These are phyloP conservation scores for Notechis scutatus DNA, from an alignment of 2,113 vertebrate species.

Conservation along the genomic window DNA sequence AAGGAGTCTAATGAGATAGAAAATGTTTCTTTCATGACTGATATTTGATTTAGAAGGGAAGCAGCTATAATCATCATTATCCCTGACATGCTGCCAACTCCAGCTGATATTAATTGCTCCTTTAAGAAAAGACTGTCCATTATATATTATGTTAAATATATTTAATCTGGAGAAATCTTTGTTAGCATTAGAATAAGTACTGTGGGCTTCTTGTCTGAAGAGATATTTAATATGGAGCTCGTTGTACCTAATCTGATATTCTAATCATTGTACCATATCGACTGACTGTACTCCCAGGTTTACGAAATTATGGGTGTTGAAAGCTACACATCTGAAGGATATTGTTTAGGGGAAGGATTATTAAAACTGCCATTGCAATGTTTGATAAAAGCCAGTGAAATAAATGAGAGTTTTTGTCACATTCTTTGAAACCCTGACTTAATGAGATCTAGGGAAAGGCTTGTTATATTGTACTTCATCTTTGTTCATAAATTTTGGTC, in stretches of 20 bases:
- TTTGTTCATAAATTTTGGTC: background rate
- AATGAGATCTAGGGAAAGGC: background rate
- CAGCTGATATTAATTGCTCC: background rate
- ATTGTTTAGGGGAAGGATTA: background rate
- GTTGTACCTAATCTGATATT: background rate
- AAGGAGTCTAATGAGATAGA: background rate
- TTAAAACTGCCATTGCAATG: background rate
- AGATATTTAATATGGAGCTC: background rate
- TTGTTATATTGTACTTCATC: background rate
- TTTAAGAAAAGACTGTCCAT: background rate
- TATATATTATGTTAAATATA: background rate
- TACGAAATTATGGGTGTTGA: background rate
- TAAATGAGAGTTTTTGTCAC: background rate
- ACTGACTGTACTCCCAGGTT: too few relatives aligned
- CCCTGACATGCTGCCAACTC: background rate
- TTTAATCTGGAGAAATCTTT: background rate
- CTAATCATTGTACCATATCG: background rate
- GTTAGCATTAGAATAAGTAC: background rate
- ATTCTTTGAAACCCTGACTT: background rate
- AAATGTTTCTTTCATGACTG: background rate
- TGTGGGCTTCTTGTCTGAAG: background rate
- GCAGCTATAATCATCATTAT: background rate
- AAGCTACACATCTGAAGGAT: background rate
- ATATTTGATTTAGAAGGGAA: background rate
- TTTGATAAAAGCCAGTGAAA: background rate